phyloP scores from a whole-genome alignment of 2,113 vertebrate genomes.

The Coreoperca whiteheadi region DNA sequence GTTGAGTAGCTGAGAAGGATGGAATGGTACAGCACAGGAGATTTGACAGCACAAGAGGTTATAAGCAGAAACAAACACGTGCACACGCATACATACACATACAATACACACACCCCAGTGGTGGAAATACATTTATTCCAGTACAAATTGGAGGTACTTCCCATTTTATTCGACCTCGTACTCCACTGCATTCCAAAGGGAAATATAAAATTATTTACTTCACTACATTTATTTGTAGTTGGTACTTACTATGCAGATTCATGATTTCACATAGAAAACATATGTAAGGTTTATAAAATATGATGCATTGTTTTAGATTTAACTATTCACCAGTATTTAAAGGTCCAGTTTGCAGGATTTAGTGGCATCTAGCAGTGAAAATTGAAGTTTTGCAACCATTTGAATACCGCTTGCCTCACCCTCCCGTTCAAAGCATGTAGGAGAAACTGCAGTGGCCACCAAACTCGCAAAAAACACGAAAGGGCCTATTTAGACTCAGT shows the following conservation, averaged over 20 bases:
- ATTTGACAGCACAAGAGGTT: slow-evolving; percentile 60
- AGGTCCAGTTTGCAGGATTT: no score
- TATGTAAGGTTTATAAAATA: neutral
- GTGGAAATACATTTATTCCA: slow-evolving; percentile 3
- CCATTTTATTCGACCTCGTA: neutral
- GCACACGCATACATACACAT: slow-evolving; percentile 14
- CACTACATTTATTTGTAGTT: neutral
- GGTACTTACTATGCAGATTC: neutral
- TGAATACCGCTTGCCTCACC: no score
- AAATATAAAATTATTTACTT: neutral
- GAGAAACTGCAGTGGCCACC: no score
- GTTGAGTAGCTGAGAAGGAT: slow-evolving; percentile 63
- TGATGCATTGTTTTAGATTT: neutral
- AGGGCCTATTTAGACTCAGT: no score
- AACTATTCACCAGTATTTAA: neutral
- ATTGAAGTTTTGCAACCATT: no score
- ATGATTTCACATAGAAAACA: neutral
- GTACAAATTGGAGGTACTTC: neutral
- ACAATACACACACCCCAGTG: neutral
- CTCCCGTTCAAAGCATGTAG: no score
- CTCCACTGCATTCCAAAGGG: neutral
- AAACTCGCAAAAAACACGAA: no score
- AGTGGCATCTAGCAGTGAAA: no score
- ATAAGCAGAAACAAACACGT: slow-evolving; percentile 47
- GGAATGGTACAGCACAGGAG: slow-evolving; percentile 58